Evolutionary conservation across 2,888 invertebrate species (phyloP).

Genomic region (Diadromus collaris): DNA sequence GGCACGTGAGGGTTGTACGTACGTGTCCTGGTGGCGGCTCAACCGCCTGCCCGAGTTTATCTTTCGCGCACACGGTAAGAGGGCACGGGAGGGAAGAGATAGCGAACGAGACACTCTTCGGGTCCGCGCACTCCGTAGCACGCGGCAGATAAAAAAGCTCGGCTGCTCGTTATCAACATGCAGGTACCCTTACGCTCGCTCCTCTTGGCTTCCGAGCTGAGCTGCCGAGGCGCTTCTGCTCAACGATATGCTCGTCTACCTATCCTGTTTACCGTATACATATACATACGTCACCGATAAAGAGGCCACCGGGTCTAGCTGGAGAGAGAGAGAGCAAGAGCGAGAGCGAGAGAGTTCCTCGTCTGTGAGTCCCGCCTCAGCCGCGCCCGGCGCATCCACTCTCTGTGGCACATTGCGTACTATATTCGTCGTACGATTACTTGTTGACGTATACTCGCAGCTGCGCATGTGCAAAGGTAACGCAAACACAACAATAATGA

Average conservation of each 20-base stretch:
- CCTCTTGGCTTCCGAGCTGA: conserved; percentile 48
- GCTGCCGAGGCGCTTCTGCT: conserved; percentile 26
- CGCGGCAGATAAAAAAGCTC: conserved; percentile 41
- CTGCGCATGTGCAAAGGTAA: not conserved
- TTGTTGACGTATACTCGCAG: not conserved
- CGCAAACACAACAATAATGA: not conserved
- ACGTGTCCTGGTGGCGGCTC: not conserved
- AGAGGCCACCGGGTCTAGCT: conserved; percentile 3
- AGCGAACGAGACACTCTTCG: conserved; percentile 44
- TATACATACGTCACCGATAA: not conserved
- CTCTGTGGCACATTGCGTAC: not conserved
- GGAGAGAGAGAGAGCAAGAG: not conserved
- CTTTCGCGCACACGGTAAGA: conserved; percentile 33
- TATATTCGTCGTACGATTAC: not conserved
- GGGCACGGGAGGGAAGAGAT: conserved; percentile 29
- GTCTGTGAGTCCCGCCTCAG: not conserved
- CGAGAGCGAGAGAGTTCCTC: not conserved
- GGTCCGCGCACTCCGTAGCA: conserved; percentile 29
- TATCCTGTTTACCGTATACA: conserved; percentile 24
- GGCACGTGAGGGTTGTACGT: not conserved
- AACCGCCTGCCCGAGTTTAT: conserved; percentile 31
- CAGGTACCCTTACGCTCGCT: conserved; percentile 63
- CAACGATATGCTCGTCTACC: conserved; percentile 19
- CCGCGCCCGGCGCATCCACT: not conserved
- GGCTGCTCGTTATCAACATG: conserved; percentile 63